phyloP scores from a whole-genome alignment of 2,888 invertebrate species.

The Oeneis ivallda region DNA sequence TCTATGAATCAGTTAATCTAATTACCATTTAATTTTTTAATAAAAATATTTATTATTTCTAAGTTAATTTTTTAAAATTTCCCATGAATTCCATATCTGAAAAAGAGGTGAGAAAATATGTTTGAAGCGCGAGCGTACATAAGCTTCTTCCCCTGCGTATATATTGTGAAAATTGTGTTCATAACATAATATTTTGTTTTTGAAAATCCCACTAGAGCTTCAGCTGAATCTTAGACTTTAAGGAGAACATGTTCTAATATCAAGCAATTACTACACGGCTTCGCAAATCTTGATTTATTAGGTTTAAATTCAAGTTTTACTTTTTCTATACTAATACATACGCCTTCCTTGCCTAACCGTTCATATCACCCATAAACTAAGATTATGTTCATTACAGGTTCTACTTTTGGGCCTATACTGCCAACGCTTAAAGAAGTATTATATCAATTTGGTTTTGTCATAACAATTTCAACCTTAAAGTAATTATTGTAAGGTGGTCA shows the following conservation, averaged over 20 bases:
- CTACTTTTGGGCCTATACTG: too few relatives aligned
- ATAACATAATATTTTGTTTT: constrained; percentile 37
- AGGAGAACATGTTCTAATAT: constrained; percentile 39
- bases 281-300: constrained; percentile 50
- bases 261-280: constrained; percentile 52
- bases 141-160: constrained; percentile 48
- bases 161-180: constrained; percentile 30
- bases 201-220: constrained; percentile 39
- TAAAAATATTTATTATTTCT: constrained; percentile 56
- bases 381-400: constrained; percentile 46
- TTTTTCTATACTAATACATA: constrained; percentile 46
- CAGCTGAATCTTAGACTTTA: constrained; percentile 24
- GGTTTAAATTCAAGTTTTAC: constrained; percentile 41
- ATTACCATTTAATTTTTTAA: constrained; percentile 56
- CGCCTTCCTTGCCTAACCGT: constrained; percentile 39
- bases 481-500: too few relatives aligned
- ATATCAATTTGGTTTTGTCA: too few relatives aligned
- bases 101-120: constrained; percentile 65
- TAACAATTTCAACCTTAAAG: too few relatives aligned
- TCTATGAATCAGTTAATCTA: constrained; percentile 53
- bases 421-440: too few relatives aligned
- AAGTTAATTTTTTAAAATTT: constrained; percentile 50
- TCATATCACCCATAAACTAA: constrained; percentile 18
- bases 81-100: constrained; percentile 46
- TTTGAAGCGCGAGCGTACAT: constrained; percentile 57